These are phyloP conservation scores for Falcunculus frontatus DNA, from an alignment of 2,113 vertebrate genomes.

Conservation along the genomic window DNA sequence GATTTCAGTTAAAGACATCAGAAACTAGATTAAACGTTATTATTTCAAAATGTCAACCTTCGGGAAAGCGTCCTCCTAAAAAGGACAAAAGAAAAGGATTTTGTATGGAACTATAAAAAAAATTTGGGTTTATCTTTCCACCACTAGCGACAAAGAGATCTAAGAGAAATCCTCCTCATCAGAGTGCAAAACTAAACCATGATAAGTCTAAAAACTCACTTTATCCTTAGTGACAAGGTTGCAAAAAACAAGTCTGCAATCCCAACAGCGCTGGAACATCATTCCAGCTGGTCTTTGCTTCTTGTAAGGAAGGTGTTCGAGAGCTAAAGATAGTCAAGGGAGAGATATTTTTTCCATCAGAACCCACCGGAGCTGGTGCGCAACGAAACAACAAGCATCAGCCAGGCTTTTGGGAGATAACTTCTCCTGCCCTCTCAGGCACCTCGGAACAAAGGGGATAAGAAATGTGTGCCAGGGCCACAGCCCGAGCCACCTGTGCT, in stretches of 20 bases:
- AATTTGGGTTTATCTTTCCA: not conserved
- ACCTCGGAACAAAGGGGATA: not conserved
- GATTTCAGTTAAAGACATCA: slow-evolving; percentile 50
- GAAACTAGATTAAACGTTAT: slow-evolving; percentile 55
- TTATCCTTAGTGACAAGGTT: not conserved
- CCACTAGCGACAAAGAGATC: not conserved
- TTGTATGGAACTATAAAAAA: not conserved
- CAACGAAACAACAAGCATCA: not conserved
- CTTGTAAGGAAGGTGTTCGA: not conserved
- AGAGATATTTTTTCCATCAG: not conserved
- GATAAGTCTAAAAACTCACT: not conserved
- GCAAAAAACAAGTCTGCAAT: not conserved
- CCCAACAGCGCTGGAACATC: not conserved
- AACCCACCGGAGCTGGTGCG: not conserved
- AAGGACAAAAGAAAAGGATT: not conserved
- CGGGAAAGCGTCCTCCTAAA: not conserved
- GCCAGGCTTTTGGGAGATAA: not conserved
- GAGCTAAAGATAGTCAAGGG: not conserved
- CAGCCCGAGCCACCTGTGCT: not conserved
- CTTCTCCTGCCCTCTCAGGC: not conserved
- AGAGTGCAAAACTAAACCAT: not conserved
- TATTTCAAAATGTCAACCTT: slow-evolving; percentile 23
- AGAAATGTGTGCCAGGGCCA: not conserved
- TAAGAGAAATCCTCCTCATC: not conserved
- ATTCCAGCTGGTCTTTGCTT: not conserved